phyloP scores from a whole-genome alignment of 1,140 invertebrate species.

The Drosophila serrata region DNA sequence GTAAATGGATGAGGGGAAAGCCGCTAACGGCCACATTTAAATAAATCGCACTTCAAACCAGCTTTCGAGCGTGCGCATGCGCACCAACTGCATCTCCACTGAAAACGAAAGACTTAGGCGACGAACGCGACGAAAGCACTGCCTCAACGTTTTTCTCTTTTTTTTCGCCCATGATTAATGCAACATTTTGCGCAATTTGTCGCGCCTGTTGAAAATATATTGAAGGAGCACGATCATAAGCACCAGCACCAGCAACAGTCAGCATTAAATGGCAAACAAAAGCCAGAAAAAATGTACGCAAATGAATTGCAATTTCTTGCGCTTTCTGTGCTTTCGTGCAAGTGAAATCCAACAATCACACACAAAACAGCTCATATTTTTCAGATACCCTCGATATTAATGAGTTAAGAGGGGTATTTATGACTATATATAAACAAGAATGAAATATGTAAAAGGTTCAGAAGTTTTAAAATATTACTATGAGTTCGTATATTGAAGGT shows the following conservation, averaged over 20 bases:
- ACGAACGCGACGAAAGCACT: constrained; percentile 51
- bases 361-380: constrained; percentile 22
- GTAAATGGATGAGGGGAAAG: constrained; percentile 37
- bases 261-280: constrained; percentile 35
- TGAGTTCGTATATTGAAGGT: background rate
- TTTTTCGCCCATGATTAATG: constrained; percentile 66
- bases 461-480: background rate
- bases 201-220: constrained; percentile 59
- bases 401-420: background rate
- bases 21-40: constrained; percentile 49
- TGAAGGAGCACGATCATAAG: constrained; percentile 32
- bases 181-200: constrained; percentile 71
- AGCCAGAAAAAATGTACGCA: constrained; percentile 51
- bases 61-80: constrained; percentile 20
- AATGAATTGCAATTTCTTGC: constrained; percentile 75
- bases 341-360: constrained; percentile 48
- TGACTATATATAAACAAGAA: too few species aligned
- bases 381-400: constrained; percentile 4
- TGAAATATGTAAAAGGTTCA: background rate
- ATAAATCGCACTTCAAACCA: constrained; percentile 71
- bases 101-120: constrained; percentile 78
- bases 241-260: background rate
- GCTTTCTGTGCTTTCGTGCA: constrained; percentile 56
- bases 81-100: constrained; percentile 30
- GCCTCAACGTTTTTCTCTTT: too few species aligned